Evolutionary conservation across 2,113 vertebrate genomes (phyloP).

Genomic region (Odocoileus virginianus): DNA sequence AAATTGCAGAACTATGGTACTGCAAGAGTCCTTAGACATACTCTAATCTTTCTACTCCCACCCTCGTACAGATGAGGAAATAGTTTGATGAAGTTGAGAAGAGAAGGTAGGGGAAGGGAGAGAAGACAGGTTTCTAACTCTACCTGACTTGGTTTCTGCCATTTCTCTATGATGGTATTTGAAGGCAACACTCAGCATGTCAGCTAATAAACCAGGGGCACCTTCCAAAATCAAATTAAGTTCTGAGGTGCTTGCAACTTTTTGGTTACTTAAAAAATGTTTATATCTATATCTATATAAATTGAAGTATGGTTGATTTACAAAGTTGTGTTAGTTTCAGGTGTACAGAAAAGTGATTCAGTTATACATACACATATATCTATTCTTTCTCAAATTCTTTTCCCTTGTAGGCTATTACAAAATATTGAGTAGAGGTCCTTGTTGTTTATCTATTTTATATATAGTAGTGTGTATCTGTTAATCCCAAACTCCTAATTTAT

Average conservation of each 20-base stretch:
- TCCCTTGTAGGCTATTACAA: not conserved
- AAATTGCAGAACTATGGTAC: not conserved
- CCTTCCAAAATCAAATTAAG: slow-evolving; percentile 28
- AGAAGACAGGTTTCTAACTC: not conserved
- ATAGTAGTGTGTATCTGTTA: not conserved
- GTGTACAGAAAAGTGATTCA: not conserved
- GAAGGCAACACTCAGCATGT: not conserved
- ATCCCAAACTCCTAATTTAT: not conserved
- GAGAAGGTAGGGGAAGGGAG: not conserved
- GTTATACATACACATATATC: not conserved
- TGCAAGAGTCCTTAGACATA: not conserved
- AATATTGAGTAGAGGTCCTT: not conserved
- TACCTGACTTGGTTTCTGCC: not conserved
- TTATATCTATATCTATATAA: not conserved
- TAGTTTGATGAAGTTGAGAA: not conserved
- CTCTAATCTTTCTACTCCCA: not conserved
- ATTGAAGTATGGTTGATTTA: not conserved
- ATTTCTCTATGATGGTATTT: not conserved
- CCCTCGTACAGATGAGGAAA: not conserved
- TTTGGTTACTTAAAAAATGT: not conserved
- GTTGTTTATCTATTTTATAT: not conserved
- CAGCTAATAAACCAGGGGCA: not conserved
- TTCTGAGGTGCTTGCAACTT: slow-evolving; percentile 1
- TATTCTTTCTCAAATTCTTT: not conserved
- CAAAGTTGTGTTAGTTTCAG: not conserved